Conservation (phyloP, 2,888 invertebrate genomes). For the Polyommatus iphigenia region DNA sequence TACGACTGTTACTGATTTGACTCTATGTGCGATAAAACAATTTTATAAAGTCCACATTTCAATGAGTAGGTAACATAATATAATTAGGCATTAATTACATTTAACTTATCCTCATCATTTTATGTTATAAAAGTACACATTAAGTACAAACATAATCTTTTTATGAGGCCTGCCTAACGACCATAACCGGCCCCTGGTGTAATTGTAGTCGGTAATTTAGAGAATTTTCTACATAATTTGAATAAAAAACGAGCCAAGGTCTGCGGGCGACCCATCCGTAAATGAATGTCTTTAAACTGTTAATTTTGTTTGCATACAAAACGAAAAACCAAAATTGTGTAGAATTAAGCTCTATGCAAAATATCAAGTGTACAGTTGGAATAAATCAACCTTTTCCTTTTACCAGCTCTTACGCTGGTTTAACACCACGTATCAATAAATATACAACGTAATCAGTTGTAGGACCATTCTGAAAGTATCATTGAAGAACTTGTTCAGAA, state of each 20-base stretch:
- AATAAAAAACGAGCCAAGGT: conserved; percentile 77
- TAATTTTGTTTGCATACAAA: conserved; percentile 76
- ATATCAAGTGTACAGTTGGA: neutral
- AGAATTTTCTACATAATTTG: conserved; percentile 76
- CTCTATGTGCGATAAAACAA: too few relatives aligned
- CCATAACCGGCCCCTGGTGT: conserved; percentile 55
- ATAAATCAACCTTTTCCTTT: neutral
- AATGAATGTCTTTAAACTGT: conserved; percentile 77
- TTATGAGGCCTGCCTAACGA: conserved; percentile 45
- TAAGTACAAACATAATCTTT: neutral
- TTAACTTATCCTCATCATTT: neutral
- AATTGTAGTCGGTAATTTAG: conserved; percentile 67
- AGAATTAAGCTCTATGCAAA: neutral
- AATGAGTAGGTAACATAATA: too few relatives aligned
- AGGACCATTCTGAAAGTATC: too few relatives aligned
- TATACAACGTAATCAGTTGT: too few relatives aligned
- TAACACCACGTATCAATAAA: too few relatives aligned
- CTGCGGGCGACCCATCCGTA: conserved; percentile 71
- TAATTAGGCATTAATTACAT: neutral
- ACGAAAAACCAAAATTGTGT: conserved; percentile 50
- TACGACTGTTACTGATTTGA: too few relatives aligned
- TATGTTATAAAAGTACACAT: neutral
- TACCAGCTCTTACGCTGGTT: too few relatives aligned
- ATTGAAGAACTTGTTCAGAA: too few relatives aligned
- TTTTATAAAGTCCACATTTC: too few relatives aligned